Base-by-base conservation (phyloP, 1,140 invertebrate species). In the Meloidogyne hapla region DNA sequence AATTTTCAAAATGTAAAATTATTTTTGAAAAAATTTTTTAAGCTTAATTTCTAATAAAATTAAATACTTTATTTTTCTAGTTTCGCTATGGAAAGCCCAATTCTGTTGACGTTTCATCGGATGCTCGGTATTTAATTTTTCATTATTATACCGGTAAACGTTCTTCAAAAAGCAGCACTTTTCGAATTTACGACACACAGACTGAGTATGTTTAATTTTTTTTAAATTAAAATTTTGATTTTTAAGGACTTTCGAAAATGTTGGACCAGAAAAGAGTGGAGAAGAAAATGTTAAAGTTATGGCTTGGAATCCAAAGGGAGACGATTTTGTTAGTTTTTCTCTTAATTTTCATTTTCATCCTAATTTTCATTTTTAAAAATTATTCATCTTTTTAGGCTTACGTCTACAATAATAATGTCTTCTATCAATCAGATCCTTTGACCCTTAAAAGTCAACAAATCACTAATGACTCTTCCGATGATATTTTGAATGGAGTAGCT, bases 401-500 rank as follows among this genome's bases (percentile, higher is more conserved):
- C 71, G 85, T 84, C 1, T 73, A 85, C 25, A 66, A 80, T 10
- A 80, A 78, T 26, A 78, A 85, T 26, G 67, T 85, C 48, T 85
- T 81, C 79, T 85, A 84, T 73, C 75, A 85, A 76, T 48, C 77
- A 18, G 69, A 75, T 13, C 81, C 83, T 5, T 80, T 61, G 1
- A 42, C 72, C n/a, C 28, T 73, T 9, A 63, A 78, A 40, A 33
- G 79, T 4, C 45, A 63, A n/a, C 81, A 76, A 40, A 72, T 83
- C n/a, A 83, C 82, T 13, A 75, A 71, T n/a, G 72, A 80, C 28
- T 26, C 69, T 42, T 15, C 76, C 25, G 72, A 75, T 33, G 72
- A 75, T 40, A 56, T 82, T 67, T 68, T 81, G 65, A 83, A 85
- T 77, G 81, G 81, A 48, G 56, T 85, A 25, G 78, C 87, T n/a